Evolutionary conservation across 2,797 vertebrate genomes (phyloP).

Genomic region (Naso thynnoides): DNA sequence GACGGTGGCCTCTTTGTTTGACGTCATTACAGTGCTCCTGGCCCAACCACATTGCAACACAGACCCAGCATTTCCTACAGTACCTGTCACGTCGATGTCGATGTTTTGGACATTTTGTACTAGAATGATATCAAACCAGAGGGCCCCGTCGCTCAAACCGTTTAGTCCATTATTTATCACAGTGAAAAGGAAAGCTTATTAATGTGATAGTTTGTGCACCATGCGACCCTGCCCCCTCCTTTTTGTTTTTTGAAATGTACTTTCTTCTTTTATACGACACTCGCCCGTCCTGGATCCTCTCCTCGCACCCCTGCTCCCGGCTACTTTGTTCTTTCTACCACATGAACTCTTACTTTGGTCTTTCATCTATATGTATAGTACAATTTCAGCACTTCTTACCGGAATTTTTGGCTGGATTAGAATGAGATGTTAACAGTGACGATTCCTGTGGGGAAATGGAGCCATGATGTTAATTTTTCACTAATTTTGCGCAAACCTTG

Average conservation of each 20-base stretch:
- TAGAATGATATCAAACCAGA: constrained; percentile 61
- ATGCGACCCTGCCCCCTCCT: constrained; percentile 35
- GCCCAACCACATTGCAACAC: constrained; percentile 38
- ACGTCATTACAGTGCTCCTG: constrained; percentile 47
- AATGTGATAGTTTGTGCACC: constrained; percentile 65
- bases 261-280: constrained; percentile 69
- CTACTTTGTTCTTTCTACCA: constrained; percentile 60
- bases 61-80: constrained; percentile 57
- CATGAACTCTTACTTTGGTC: constrained; percentile 65
- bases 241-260: constrained; percentile 64
- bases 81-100: constrained; percentile 62
- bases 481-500: constrained; percentile 58
- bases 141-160: constrained; percentile 41
- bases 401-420: constrained; percentile 55
- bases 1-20: constrained; percentile 67
- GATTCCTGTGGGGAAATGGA: constrained; percentile 46
- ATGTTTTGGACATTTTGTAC: constrained; percentile 74
- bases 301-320: constrained; percentile 34
- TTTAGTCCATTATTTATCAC: constrained; percentile 69
- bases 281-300: constrained; percentile 56
- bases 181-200: constrained; percentile 68
- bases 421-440: constrained; percentile 46
- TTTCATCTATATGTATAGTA: constrained; percentile 70
- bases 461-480: constrained; percentile 50
- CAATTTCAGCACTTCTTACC: constrained; percentile 75